Conservation (phyloP, 2,888 invertebrate genomes). For the Azorinus chamasolen region DNA sequence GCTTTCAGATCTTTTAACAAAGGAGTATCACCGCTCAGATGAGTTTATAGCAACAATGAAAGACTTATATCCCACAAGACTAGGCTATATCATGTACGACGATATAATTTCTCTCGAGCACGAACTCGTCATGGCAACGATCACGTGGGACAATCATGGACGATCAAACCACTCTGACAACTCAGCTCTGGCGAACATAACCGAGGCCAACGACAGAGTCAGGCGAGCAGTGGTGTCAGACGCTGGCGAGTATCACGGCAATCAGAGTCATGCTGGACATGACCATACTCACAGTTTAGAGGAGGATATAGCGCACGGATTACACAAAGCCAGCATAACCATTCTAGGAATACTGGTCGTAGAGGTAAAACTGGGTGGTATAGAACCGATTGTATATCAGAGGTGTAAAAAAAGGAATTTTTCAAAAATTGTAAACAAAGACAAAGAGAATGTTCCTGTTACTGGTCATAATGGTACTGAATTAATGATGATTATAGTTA, state of each 20-base stretch:
- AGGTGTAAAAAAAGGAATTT: too few species aligned
- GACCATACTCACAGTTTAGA: conserved; percentile 58
- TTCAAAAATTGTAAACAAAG: too few species aligned
- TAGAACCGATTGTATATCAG: too few species aligned
- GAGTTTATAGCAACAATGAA: conserved; percentile 60
- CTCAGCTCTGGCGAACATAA: neutral
- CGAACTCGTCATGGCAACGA: conserved; percentile 42
- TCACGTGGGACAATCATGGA: conserved; percentile 42
- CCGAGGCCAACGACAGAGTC: neutral
- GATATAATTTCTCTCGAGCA: conserved; percentile 52
- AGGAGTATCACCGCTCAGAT: conserved; percentile 46
- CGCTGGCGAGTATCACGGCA: neutral
- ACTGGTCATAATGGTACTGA: too few species aligned
- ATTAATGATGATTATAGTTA: too few species aligned
- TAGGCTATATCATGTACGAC: conserved; percentile 18
- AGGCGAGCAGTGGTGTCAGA: neutral
- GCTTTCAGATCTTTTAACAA: conserved; percentile 58
- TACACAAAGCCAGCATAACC: conserved; percentile 77
- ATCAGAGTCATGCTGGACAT: neutral
- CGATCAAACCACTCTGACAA: too few species aligned
- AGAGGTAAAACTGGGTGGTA: too few species aligned
- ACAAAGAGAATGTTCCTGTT: too few species aligned
- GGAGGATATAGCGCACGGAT: conserved; percentile 73
- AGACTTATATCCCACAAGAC: conserved; percentile 48
- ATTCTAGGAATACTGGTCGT: conserved; percentile 75